Evolutionary conservation across 2,113 vertebrate species (phyloP).

Genomic region (Mustela nigripes): DNA sequence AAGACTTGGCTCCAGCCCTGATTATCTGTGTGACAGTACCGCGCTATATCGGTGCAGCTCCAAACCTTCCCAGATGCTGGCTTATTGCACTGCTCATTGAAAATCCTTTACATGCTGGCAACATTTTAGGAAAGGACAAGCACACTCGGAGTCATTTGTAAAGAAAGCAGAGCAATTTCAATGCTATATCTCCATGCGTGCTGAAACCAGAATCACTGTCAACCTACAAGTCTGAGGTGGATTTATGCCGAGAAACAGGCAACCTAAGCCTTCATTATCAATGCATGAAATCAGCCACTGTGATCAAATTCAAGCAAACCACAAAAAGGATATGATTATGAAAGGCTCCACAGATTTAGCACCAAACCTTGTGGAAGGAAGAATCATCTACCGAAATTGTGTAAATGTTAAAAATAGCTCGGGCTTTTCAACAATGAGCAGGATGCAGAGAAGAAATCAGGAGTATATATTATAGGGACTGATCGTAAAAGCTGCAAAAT

Average conservation of each 20-base stretch:
- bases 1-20: constrained; percentile 87
- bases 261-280: constrained; percentile 91
- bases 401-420: constrained; percentile 91
- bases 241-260: constrained; percentile 90
- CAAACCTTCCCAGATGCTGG: constrained; percentile 88
- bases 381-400: constrained; percentile 88
- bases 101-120: constrained; percentile 92
- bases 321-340: constrained; percentile 86
- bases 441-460: constrained; percentile 85
- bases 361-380: constrained; percentile 86
- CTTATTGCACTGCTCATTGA: constrained; percentile 91
- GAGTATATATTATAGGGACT: constrained; percentile 84
- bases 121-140: constrained; percentile 91
- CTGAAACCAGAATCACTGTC: constrained; percentile 87
- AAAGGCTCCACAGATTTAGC: constrained; percentile 88
- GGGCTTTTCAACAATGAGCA: constrained; percentile 88
- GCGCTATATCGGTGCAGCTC: constrained; percentile 87
- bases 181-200: constrained; percentile 87
- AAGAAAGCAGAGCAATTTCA: constrained; percentile 92
- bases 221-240: constrained; percentile 89
- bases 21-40: constrained; percentile 89
- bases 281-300: constrained; percentile 90
- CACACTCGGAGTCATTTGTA: constrained; percentile 92
- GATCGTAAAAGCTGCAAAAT: constrained; percentile 80
- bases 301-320: constrained; percentile 89